Conservation (phyloP, 2,113 vertebrate species). For the Daubentonia madagascariensis region DNA sequence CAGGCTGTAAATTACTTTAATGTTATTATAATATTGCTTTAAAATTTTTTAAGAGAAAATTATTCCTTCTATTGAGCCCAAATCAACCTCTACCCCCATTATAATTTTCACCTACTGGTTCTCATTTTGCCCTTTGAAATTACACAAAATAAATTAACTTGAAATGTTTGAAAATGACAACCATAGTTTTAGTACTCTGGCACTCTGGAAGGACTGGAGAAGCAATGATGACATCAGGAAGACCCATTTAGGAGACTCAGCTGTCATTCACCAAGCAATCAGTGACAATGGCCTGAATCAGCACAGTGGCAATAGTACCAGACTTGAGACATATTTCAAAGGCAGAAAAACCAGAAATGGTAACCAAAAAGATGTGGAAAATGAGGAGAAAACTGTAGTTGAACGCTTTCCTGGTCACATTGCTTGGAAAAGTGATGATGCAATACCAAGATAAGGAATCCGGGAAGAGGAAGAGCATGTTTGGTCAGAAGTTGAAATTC, state of each 20-base stretch:
- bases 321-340: constrained; percentile 11
- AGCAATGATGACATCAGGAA: neutral
- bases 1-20: neutral
- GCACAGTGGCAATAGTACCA: neutral
- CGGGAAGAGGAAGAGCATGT: neutral
- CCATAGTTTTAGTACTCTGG: neutral
- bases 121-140: neutral
- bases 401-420: neutral
- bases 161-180: neutral
- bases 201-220: neutral
- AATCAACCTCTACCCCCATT: neutral
- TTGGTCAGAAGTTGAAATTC: constrained; percentile 27
- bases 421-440: neutral
- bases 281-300: neutral
- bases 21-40: neutral
- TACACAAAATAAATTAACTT: constrained; percentile 31
- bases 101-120: neutral
- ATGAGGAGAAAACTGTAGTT: neutral
- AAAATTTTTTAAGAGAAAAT: neutral
- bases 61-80: neutral
- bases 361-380: constrained; percentile 4
- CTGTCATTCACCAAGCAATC: neutral
- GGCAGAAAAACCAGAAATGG: neutral
- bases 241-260: neutral
- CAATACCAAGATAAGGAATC: neutral